These are phyloP conservation scores for Trichogramma pretiosum DNA, from an alignment of 1,140 invertebrate genomes.

Conservation along the genomic window DNA sequence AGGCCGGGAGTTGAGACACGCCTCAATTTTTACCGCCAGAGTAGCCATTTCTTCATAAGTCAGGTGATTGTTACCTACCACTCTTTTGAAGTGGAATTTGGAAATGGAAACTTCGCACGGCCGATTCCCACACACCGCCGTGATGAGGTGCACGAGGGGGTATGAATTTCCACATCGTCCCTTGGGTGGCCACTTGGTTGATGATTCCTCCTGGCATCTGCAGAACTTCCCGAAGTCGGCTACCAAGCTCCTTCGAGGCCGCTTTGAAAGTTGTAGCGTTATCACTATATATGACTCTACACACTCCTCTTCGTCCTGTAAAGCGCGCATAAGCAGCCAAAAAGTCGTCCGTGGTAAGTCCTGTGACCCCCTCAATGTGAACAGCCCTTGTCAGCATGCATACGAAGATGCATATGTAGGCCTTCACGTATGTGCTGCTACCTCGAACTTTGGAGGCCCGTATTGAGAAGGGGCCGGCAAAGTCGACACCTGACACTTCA, in stretches of 20 bases:
- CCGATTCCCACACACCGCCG: background rate
- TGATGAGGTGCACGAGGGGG: background rate
- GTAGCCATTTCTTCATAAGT: slow-evolving; percentile 15
- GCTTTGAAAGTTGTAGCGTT: slow-evolving; percentile 22
- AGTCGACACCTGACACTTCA: slow-evolving; percentile 27
- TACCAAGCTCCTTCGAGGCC: slow-evolving; percentile 13
- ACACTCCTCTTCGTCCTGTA: slow-evolving; percentile 14
- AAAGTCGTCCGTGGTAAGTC: slow-evolving; percentile 25
- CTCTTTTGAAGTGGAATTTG: slow-evolving; percentile 13
- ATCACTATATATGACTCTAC: slow-evolving; percentile 19
- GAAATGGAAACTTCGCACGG: slow-evolving; percentile 16
- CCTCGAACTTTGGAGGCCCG: background rate
- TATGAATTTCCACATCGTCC: background rate
- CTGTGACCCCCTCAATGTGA: background rate
- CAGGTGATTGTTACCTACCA: background rate
- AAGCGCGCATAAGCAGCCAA: slow-evolving; percentile 22
- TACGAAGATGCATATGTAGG: background rate
- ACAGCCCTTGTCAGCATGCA: slow-evolving; percentile 1
- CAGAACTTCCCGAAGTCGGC: slow-evolving; percentile 7
- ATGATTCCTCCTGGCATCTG: background rate
- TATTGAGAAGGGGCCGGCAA: slow-evolving; percentile 25
- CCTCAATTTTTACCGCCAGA: slow-evolving; percentile 26
- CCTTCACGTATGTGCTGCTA: background rate
- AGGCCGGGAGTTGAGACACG: slow-evolving; percentile 10
- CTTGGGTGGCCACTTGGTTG: background rate